Conservation (phyloP, 2,797 vertebrate genomes). For the Momotus momota region DNA sequence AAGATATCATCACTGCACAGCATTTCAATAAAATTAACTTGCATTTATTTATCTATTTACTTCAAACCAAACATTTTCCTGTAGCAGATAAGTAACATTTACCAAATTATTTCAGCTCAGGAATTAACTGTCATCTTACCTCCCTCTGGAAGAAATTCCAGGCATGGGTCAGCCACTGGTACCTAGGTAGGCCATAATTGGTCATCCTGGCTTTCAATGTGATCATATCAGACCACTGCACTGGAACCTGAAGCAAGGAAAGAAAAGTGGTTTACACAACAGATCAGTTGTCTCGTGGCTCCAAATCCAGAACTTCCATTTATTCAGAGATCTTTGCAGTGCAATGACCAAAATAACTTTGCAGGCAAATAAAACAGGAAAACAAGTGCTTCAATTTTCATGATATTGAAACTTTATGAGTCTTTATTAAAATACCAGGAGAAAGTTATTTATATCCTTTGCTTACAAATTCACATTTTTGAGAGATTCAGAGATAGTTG, state of each 20-base stretch:
- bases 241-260: conserved; percentile 79
- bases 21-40: background rate
- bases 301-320: background rate
- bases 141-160: conserved; percentile 98
- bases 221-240: conserved; percentile 96
- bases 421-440: background rate
- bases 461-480: background rate
- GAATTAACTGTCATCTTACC: conserved; percentile 77
- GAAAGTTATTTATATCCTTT: background rate
- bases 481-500: background rate
- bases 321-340: background rate
- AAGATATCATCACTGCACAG: background rate
- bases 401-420: background rate
- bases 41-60: background rate
- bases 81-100: background rate
- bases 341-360: background rate
- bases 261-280: background rate
- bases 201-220: conserved; percentile 95
- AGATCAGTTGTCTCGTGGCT: background rate
- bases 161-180: conserved; percentile 95
- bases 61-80: background rate
- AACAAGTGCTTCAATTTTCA: background rate
- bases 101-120: background rate
- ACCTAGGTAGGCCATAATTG: conserved; percentile 90
- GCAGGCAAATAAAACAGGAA: background rate